A percentile compares a stretch with the other conserved stretches of the same genome.
Conservation (phyloP, 2,113 vertebrate genomes). For the Stomatorhinus ivindoensis region DNA sequence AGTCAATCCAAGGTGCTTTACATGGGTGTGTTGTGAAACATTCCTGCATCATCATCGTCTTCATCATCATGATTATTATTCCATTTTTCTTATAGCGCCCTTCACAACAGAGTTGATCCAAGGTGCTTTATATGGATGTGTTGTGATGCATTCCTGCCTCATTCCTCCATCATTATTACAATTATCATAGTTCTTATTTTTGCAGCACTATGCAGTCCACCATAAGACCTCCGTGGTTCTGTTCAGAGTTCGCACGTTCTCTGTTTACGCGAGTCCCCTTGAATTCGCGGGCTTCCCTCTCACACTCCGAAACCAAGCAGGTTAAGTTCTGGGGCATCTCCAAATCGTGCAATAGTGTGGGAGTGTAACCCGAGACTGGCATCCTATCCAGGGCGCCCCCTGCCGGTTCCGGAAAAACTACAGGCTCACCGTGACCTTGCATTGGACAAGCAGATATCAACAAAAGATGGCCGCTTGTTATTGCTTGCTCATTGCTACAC, state of each 20-base stretch:
- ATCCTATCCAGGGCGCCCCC: background rate
- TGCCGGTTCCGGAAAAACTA: background rate
- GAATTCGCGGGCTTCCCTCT: background rate
- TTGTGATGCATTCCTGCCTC: background rate
- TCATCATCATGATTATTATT: background rate
- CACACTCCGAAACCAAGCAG: background rate
- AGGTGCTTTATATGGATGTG: background rate
- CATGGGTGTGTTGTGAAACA: background rate
- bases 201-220: background rate
- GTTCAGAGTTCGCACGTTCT: background rate
- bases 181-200: background rate
- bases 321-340: background rate
- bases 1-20: too few species aligned
- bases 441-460: background rate
- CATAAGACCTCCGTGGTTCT: background rate
- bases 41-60: background rate
- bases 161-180: background rate
- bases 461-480: background rate
- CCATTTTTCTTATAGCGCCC: background rate
- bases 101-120: background rate
- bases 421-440: background rate
- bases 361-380: background rate
- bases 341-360: background rate
- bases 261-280: background rate
- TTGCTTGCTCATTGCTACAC: background rate